A percentile compares a stretch with the other conserved stretches of the same genome.
These are phyloP conservation scores for Tetrax tetrax DNA, from an alignment of 2,113 vertebrate genomes.

Conservation along the genomic window DNA sequence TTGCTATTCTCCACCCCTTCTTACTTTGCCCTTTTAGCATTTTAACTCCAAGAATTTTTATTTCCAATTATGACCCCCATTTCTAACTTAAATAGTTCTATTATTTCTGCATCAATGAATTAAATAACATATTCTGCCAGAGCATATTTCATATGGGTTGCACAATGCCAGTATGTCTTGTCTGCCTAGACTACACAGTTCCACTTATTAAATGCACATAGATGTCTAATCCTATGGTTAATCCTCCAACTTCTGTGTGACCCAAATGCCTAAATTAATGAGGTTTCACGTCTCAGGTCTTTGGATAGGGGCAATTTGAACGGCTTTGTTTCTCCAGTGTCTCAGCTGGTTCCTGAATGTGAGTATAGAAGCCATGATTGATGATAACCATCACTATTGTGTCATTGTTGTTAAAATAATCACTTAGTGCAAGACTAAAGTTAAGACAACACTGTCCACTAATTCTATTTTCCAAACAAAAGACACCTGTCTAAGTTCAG, in stretches of 20 bases:
- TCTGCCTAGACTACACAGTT: background rate
- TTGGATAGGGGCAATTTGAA: background rate
- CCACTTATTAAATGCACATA: background rate
- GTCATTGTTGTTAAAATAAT: background rate
- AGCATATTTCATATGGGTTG: background rate
- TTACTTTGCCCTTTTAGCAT: background rate
- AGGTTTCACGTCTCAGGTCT: background rate
- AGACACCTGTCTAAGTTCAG: background rate
- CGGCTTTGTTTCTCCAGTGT: fast-evolving
- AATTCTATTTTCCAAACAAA: background rate
- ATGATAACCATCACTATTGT: background rate
- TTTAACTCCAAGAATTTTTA: background rate
- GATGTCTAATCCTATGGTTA: background rate
- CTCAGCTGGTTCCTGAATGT: background rate
- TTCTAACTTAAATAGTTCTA: background rate
- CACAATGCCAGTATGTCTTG: background rate
- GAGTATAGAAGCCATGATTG: background rate
- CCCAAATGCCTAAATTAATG: background rate
- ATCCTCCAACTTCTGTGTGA: background rate
- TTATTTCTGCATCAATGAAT: background rate
- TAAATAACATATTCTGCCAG: background rate
- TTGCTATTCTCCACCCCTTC: background rate
- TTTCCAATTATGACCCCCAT: background rate
- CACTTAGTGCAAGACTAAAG: background rate
- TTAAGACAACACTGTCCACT: background rate